Evolutionary conservation across 2,113 vertebrate genomes (phyloP), one percentile per base, ranked within the genome.

Genomic region (Calidris pygmaea): DNA sequence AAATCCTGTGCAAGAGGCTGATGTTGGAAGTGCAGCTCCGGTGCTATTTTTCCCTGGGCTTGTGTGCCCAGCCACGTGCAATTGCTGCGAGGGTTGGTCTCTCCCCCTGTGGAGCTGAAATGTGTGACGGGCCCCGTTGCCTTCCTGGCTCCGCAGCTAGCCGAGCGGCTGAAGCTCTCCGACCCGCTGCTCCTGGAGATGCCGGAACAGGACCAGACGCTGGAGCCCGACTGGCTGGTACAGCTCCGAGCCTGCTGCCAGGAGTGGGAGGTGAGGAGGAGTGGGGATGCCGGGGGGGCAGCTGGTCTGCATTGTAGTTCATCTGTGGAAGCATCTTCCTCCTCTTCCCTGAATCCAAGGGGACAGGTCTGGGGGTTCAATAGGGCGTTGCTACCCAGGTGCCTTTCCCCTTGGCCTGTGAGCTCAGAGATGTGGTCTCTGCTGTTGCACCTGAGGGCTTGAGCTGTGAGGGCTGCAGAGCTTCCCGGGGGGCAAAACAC

Each of bases 201-300:
- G n/a, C 97, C 85, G 0, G 96, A 87, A 2, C 71, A 96, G 62
- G 93, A 97, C 59, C 68, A 82, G 20, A 87, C 9, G 1, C 91
- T 66, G 83, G 99, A 99, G 74, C 98, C 98, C 0, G 96, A 97
- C 8, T 99, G 99, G 99, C 97, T 99, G 29, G 65, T 70, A 29
- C 89, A 95, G 48, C 98, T 99, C 17, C 98, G 97, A 50, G 77
- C 75, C 10, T 95, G 45, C 58, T 95, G 94, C 50, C 56, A 3
- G 70, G 71, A 96, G 29, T 78, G 98, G 58, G 90, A 98, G 98
- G 99, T 99, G 73, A 97, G 94, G 59, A 62, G 24, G 48, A 50
- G 70, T 0, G 20, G 0, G 52, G 68, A 41, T 34, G 62, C n/a
- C 7, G 23, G 4, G 39, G 37, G 55, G n/a, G 45, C 56, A 70